A percentile compares a stretch with the other conserved stretches of the same genome.
These are phyloP conservation scores for Zeugodacus cucurbitae DNA, from an alignment of 1,140 invertebrate species.

Conservation along the genomic window DNA sequence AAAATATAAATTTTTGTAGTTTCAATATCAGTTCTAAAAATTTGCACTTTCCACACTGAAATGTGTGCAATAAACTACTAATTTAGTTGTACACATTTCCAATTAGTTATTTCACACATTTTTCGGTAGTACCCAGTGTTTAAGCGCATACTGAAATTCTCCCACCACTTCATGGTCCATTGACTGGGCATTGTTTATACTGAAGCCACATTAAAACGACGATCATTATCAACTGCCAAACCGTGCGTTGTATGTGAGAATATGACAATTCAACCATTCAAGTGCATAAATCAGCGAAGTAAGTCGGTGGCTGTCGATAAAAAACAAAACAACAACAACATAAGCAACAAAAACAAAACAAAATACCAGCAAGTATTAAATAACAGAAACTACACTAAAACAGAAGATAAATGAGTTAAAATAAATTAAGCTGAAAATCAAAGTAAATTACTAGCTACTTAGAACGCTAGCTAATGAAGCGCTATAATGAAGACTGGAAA, in stretches of 20 bases:
- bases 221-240: background rate
- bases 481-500: background rate
- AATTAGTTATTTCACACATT: too few species aligned
- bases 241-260: background rate
- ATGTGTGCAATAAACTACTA: background rate
- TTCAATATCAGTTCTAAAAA: background rate
- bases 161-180: slow-evolving; percentile 29
- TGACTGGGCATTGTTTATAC: slow-evolving; percentile 3
- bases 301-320: background rate
- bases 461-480: background rate
- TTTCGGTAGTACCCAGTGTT: background rate
- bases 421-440: slow-evolving; percentile 15
- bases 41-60: background rate
- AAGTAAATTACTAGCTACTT: background rate
- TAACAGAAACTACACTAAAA: background rate
- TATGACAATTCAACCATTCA: background rate
- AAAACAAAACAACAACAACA: background rate
- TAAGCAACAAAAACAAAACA: background rate
- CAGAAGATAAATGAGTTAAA: background rate
- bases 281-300: slow-evolving; percentile 9
- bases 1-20: too few species aligned
- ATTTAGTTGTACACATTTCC: too few species aligned
- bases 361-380: background rate
- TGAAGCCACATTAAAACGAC: slow-evolving; percentile 5
- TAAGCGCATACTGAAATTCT: background rate